phyloP scores from a whole-genome alignment of 2,888 invertebrate species.

The Tolmerus cingulatus region DNA sequence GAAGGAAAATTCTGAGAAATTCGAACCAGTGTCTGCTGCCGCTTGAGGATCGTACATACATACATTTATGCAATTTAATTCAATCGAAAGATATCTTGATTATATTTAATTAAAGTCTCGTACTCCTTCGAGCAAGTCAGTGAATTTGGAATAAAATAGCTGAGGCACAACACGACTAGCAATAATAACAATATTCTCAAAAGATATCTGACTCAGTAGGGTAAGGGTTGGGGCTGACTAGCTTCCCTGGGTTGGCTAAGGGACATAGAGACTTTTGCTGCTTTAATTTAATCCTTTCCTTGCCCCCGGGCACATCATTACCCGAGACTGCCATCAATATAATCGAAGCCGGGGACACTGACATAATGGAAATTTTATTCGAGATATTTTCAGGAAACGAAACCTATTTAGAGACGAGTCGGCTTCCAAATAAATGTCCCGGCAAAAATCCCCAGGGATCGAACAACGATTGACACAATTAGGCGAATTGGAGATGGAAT shows the following conservation, averaged over 20 bases:
- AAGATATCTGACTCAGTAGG: neutral
- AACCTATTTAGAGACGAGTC: slow-evolving; percentile 18
- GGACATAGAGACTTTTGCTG: neutral
- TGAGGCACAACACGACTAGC: neutral
- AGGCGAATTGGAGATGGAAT: slow-evolving; percentile 30
- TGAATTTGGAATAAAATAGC: neutral
- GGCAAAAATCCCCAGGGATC: neutral
- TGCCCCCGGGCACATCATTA: neutral
- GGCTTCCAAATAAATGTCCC: neutral
- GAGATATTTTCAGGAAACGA: slow-evolving; percentile 12
- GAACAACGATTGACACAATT: slow-evolving; percentile 34
- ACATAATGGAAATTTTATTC: slow-evolving; percentile 30
- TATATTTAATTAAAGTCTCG: slow-evolving; percentile 18
- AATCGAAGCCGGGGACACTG: neutral
- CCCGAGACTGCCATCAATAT: slow-evolving; percentile 7
- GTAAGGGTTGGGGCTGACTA: neutral
- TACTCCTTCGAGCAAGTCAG: neutral
- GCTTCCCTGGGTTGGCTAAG: neutral
- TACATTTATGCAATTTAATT: neutral
- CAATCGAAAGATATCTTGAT: neutral
- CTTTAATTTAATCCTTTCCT: slow-evolving; percentile 9
- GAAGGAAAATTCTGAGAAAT: neutral
- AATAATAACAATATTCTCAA: slow-evolving; percentile 2
- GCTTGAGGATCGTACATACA: neutral
- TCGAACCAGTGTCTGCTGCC: neutral